A percentile compares a stretch with the other conserved stretches of the same genome.
These are phyloP conservation scores for Megalopta genalis DNA, from an alignment of 1,140 invertebrate genomes.

Conservation along the genomic window DNA sequence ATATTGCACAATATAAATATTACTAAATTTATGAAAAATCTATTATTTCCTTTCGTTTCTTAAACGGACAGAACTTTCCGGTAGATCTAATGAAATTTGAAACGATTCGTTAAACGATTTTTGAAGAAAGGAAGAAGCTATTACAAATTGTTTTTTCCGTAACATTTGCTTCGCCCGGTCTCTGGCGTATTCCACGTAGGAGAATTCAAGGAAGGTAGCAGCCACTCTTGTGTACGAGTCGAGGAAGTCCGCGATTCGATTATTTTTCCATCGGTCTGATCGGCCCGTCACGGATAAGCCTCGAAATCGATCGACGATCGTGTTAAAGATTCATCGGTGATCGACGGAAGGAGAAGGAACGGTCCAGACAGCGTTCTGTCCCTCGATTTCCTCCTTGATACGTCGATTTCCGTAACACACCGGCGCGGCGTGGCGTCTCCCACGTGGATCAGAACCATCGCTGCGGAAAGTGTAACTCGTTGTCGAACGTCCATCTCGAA, in stretches of 20 bases:
- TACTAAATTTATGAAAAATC: too few relatives aligned
- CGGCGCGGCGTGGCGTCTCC: conserved; percentile 49
- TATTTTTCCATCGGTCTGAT: neutral
- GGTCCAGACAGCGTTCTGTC: neutral
- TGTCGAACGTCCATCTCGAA: conserved; percentile 71
- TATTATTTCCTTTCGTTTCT: too few relatives aligned
- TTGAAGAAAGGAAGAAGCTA: too few relatives aligned
- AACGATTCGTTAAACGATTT: too few relatives aligned
- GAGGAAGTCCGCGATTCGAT: neutral
- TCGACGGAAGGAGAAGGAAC: conserved; percentile 6
- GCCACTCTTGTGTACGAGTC: neutral
- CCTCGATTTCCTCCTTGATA: conserved; percentile 30
- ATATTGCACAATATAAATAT: too few relatives aligned
- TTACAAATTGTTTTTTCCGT: too few relatives aligned
- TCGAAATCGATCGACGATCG: conserved; percentile 8
- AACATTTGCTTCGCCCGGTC: neutral
- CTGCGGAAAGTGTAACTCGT: conserved; percentile 72
- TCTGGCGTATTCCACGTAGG: neutral
- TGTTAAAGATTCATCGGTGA: conserved; percentile 38
- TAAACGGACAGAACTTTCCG: too few relatives aligned
- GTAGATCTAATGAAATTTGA: too few relatives aligned
- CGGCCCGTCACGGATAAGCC: neutral
- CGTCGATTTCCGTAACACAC: conserved; percentile 56
- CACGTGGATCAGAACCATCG: conserved; percentile 69
- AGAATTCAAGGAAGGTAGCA: neutral